A percentile compares a stretch with the other conserved stretches of the same genome.
These are phyloP conservation scores for Notarius quadriscutis DNA, from an alignment of 2,113 vertebrate genomes.

Conservation along the genomic window DNA sequence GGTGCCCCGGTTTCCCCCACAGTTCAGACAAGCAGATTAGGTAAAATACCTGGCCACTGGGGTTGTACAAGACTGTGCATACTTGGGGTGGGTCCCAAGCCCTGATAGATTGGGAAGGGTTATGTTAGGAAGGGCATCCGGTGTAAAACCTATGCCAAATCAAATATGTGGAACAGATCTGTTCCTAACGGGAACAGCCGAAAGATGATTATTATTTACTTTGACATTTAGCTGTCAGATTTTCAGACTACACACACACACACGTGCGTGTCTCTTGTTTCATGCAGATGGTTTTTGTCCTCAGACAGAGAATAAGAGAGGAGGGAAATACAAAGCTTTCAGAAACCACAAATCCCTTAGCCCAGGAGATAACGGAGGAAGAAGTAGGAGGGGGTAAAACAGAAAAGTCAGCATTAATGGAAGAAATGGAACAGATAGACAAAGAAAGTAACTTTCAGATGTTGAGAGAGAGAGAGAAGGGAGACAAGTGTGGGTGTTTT, in stretches of 20 bases:
- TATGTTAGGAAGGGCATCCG: too few relatives aligned
- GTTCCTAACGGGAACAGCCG: too few relatives aligned
- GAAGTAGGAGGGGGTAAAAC: not conserved
- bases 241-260: conserved; percentile 24
- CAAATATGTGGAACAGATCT: too few relatives aligned
- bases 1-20: too few relatives aligned
- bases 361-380: not conserved
- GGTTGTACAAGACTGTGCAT: too few relatives aligned
- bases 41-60: too few relatives aligned
- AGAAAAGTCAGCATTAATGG: conserved; percentile 41
- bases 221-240: not conserved
- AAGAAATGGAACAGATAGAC: conserved; percentile 12
- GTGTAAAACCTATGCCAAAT: too few relatives aligned
- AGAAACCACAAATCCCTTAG: conserved; percentile 71
- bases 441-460: conserved; percentile 7
- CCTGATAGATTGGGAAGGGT: too few relatives aligned
- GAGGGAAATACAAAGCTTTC: conserved; percentile 76
- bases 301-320: conserved; percentile 71
- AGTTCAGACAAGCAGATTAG: too few relatives aligned
- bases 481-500: conserved; percentile 4
- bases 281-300: conserved; percentile 74
- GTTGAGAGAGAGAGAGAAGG: not conserved
- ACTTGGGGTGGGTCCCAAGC: too few relatives aligned
- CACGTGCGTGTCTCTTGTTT: conserved; percentile 63
- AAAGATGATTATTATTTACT: not conserved